Conservation (phyloP, 2,888 invertebrate genomes). For the Drosophila stalkeri region DNA sequence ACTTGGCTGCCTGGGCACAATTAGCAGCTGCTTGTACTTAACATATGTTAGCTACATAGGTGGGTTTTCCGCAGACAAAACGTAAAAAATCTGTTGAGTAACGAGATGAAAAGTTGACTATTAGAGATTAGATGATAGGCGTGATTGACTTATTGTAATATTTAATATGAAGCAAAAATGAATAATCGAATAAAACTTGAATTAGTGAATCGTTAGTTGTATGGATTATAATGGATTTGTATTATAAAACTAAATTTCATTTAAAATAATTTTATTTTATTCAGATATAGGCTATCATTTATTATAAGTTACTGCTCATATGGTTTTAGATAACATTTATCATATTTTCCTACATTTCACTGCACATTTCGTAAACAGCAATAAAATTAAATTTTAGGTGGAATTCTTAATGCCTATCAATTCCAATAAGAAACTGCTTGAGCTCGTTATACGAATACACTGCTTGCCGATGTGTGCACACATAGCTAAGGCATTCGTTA, state of each 20-base stretch:
- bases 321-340: too few species aligned
- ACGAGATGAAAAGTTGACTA: background rate
- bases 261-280: too few species aligned
- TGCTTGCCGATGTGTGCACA: background rate
- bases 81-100: background rate
- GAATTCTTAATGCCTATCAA: background rate
- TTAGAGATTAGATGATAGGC: background rate
- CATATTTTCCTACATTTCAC: too few species aligned
- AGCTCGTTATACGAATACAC: background rate
- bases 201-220: background rate
- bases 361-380: too few species aligned
- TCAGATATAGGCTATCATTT: too few species aligned
- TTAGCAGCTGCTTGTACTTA: conserved; percentile 61
- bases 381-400: too few species aligned
- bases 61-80: conserved; percentile 40
- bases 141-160: background rate
- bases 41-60: conserved; percentile 69
- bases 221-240: background rate
- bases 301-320: too few species aligned
- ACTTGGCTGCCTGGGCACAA: conserved; percentile 58
- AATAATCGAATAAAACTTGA: background rate
- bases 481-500: background rate
- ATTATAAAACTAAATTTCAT: too few species aligned
- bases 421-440: background rate
- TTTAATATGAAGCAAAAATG: too few species aligned